Conservation (phyloP, 2,888 invertebrate genomes). For the Pterobdella sp. region DNA sequence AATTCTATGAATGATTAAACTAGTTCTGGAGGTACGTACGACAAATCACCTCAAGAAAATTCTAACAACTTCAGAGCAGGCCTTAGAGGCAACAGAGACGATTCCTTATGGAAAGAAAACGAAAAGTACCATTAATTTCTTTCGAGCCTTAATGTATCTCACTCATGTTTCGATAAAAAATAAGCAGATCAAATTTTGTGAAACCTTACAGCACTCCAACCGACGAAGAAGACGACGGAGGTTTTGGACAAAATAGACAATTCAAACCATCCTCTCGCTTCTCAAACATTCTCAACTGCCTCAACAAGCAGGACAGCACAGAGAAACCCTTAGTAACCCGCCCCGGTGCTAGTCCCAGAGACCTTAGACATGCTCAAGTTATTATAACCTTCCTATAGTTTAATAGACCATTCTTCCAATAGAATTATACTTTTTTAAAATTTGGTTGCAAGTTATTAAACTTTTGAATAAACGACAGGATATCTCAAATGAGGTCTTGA, state of each 20-base stretch:
- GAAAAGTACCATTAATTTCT: not conserved
- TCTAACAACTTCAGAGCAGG: not conserved
- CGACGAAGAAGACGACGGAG: conserved; percentile 47
- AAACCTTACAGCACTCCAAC: conserved; percentile 39
- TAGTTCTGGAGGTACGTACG: not conserved
- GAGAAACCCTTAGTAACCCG: conserved; percentile 54
- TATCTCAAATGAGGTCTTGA: conserved; percentile 28
- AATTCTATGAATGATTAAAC: not conserved
- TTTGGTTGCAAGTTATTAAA: not conserved
- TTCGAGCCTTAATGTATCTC: too few relatives aligned
- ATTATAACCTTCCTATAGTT: not conserved
- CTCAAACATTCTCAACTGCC: conserved; percentile 50
- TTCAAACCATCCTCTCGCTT: conserved; percentile 38
- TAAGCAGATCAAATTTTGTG: too few relatives aligned
- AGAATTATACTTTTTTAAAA: too few relatives aligned
- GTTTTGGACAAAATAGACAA: conserved; percentile 43
- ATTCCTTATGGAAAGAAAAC: not conserved
- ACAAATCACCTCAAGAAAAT: not conserved
- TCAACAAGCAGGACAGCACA: conserved; percentile 52
- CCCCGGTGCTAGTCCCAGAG: conserved; percentile 64
- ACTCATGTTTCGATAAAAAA: too few relatives aligned
- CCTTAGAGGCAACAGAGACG: not conserved
- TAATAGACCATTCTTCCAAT: not conserved
- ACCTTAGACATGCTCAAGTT: conserved; percentile 59
- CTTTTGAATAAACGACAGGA: conserved; percentile 4